Conservation (phyloP, 2,113 vertebrate genomes). For the Chionomys nivalis region DNA sequence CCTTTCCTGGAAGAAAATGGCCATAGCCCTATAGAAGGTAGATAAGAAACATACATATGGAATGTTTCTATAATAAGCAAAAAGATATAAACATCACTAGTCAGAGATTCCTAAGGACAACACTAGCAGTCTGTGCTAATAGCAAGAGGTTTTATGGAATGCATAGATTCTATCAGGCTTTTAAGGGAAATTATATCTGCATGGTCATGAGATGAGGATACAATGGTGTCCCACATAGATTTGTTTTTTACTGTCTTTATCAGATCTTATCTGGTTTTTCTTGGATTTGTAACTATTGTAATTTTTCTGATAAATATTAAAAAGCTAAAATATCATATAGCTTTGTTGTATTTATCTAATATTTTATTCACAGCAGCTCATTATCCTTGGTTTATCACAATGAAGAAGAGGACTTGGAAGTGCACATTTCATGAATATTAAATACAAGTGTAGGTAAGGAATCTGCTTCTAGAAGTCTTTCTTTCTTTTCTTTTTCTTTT, state of each 20-base stretch:
- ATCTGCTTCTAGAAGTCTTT: not conserved
- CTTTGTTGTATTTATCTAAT: not conserved
- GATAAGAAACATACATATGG: not conserved
- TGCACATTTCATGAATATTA: not conserved
- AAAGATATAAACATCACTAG: not conserved
- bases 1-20: not conserved
- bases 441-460: not conserved
- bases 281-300: not conserved
- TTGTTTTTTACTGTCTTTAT: not conserved
- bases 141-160: not conserved
- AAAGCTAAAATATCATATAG: not conserved
- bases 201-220: not conserved
- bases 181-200: not conserved
- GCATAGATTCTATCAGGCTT: not conserved
- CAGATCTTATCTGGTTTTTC: not conserved
- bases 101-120: not conserved
- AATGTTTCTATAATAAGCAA: not conserved
- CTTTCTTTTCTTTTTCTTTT: no score
- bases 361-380: slow-evolving; percentile 26
- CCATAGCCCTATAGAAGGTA: not conserved
- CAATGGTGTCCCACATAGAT: not conserved
- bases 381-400: not conserved
- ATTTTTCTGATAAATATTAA: slow-evolving; percentile 14
- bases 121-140: not conserved
- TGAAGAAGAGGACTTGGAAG: not conserved